Evolutionary conservation across 2,113 vertebrate species (phyloP).

Genomic region (Daphoenositta chrysoptera): DNA sequence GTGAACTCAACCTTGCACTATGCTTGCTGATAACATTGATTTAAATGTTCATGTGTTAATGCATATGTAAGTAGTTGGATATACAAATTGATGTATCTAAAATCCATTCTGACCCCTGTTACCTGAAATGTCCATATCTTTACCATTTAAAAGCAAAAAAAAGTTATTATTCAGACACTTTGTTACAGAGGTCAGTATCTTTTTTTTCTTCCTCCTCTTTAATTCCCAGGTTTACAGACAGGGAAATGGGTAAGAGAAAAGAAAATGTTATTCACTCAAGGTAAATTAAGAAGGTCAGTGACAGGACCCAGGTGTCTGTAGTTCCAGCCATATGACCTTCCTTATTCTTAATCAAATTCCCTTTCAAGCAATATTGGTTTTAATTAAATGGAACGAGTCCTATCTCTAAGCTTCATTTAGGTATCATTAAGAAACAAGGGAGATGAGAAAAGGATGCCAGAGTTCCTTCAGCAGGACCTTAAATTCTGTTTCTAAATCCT

Average conservation of each 20-base stretch:
- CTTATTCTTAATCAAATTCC: not conserved
- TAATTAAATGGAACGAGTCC: not conserved
- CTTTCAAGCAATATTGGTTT: not conserved
- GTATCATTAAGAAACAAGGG: not conserved
- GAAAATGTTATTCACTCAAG: not conserved
- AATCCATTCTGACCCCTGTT: not conserved
- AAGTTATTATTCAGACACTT: not conserved
- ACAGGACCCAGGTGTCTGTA: not conserved
- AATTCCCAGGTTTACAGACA: not conserved
- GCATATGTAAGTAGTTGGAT: not conserved
- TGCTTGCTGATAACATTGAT: not conserved
- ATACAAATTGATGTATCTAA: not conserved
- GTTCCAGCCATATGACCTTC: not conserved
- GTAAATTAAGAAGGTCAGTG: not conserved
- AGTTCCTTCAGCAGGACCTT: not conserved
- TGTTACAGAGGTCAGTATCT: not conserved
- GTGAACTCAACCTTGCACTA: not conserved
- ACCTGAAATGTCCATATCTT: not conserved
- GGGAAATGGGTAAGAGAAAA: not conserved
- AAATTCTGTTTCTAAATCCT: not conserved
- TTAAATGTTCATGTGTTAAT: not conserved
- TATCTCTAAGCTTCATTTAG: not conserved
- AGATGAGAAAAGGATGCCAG: not conserved
- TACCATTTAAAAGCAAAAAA: not conserved
- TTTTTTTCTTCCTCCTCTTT: not conserved